Conservation (phyloP, 2,888 invertebrate genomes). For the Eupeodes luniger region DNA sequence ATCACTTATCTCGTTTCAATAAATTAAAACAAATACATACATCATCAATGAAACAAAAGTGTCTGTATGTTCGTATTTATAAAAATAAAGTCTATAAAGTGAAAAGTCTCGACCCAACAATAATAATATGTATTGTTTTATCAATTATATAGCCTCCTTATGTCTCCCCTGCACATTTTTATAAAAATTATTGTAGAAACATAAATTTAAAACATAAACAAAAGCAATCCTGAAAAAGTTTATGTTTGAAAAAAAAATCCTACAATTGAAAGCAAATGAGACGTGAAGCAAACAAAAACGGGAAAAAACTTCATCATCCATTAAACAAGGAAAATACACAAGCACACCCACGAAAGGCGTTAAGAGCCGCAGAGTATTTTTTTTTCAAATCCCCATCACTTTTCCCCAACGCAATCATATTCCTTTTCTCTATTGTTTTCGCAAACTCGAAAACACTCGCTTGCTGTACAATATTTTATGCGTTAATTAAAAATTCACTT, state of each 20-base stretch:
- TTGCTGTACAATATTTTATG: constrained; percentile 48
- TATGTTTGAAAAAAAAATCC: not conserved
- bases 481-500: constrained; percentile 72
- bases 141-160: not conserved
- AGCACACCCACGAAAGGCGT: constrained; percentile 33
- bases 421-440: constrained; percentile 49
- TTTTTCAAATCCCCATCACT: constrained; percentile 11
- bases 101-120: not conserved
- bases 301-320: constrained; percentile 58
- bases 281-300: constrained; percentile 64
- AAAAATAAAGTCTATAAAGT: not conserved
- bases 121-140: constrained; percentile 8
- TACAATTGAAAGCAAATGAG: constrained; percentile 70
- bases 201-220: constrained; percentile 36
- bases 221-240: constrained; percentile 6
- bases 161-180: not conserved
- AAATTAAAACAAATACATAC: constrained; percentile 16
- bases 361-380: constrained; percentile 13
- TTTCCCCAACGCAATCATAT: not conserved
- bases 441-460: constrained; percentile 48
- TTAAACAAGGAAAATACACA: constrained; percentile 44
- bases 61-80: constrained; percentile 16
- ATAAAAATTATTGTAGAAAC: constrained; percentile 12
- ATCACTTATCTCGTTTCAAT: constrained; percentile 21
- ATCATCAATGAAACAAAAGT: constrained; percentile 29